These are phyloP conservation scores for Chamaetylas fuelleborni DNA, from an alignment of 2,113 vertebrate genomes.

Conservation along the genomic window DNA sequence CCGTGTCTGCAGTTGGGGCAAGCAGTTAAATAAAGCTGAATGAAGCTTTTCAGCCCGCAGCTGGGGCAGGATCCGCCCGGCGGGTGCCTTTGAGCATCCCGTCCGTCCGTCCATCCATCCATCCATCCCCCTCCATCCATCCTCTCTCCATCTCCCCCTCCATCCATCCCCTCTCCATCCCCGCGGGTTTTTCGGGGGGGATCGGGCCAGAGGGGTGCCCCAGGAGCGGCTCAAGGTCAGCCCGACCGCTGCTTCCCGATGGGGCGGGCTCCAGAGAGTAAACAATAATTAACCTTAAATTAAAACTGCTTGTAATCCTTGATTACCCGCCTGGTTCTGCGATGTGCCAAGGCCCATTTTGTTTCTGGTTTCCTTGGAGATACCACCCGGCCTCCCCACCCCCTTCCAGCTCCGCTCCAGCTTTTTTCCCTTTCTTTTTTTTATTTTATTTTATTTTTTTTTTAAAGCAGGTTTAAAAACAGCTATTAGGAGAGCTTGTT, in stretches of 20 bases:
- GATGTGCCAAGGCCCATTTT: slow-evolving; percentile 43
- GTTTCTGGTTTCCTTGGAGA: slow-evolving; percentile 72
- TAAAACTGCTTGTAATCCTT: slow-evolving; percentile 55
- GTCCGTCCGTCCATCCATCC: accelerated
- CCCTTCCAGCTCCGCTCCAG: neutral
- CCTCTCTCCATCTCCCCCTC: neutral
- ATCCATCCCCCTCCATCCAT: neutral
- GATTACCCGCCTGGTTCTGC: neutral
- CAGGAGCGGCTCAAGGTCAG: neutral
- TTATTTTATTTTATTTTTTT: neutral
- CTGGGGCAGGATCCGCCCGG: neutral
- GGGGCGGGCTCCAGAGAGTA: slow-evolving; percentile 41
- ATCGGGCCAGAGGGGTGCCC: accelerated
- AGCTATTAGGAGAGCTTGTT: slow-evolving; percentile 55
- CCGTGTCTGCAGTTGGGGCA: neutral
- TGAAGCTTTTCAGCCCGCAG: neutral
- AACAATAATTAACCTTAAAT: slow-evolving; percentile 71
- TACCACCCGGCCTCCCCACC: neutral
- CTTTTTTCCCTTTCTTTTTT: neutral
- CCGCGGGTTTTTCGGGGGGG: accelerated
- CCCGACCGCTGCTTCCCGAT: neutral
- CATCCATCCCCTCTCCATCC: neutral
- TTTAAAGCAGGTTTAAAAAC: slow-evolving; percentile 47
- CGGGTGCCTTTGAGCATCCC: neutral
- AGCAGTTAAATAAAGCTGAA: neutral